These are phyloP conservation scores for Hirtodrosophila histrioides DNA, from an alignment of 2,888 invertebrate species.

Conservation along the genomic window DNA sequence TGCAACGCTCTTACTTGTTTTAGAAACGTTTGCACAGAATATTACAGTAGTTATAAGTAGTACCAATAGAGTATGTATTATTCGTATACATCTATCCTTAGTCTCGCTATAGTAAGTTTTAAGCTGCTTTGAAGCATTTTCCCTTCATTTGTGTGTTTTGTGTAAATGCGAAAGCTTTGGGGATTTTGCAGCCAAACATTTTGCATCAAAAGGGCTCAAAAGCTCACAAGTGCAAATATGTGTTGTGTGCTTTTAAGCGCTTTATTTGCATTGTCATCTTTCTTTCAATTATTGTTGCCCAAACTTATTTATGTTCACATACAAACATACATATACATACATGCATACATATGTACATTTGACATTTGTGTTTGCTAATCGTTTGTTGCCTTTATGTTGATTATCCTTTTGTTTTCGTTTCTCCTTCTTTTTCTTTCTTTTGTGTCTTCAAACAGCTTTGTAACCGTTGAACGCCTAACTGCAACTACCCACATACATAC, in stretches of 20 bases:
- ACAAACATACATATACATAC: too few species aligned
- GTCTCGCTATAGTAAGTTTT: not conserved
- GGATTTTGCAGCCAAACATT: conserved; percentile 12
- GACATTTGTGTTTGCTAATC: conserved; percentile 29
- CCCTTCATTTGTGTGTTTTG: conserved; percentile 1
- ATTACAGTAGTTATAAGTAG: too few species aligned
- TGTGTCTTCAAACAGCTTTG: conserved; percentile 67
- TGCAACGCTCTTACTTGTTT: too few species aligned
- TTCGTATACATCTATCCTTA: too few species aligned
- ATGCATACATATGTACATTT: conserved; percentile 15
- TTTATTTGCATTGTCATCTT: conserved; percentile 4
- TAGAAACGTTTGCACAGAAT: too few species aligned
- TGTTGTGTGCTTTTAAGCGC: conserved; percentile 38
- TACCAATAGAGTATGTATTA: too few species aligned
- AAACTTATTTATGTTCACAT: conserved; percentile 13
- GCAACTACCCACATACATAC: conserved; percentile 24
- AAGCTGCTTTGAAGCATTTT: conserved; percentile 19
- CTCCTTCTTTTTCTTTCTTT: conserved; percentile 37
- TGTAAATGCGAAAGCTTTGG: not conserved
- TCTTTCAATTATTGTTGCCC: conserved; percentile 1
- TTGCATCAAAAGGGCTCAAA: conserved; percentile 25
- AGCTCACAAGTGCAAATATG: conserved; percentile 33
- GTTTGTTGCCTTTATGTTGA: conserved; percentile 36
- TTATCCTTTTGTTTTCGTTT: conserved; percentile 53
- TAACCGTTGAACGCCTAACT: conserved; percentile 60